Evolutionary conservation across 2,113 vertebrate species (phyloP), one percentile per base, ranked within the genome.

Genomic region (Colistium nudipinnis): DNA sequence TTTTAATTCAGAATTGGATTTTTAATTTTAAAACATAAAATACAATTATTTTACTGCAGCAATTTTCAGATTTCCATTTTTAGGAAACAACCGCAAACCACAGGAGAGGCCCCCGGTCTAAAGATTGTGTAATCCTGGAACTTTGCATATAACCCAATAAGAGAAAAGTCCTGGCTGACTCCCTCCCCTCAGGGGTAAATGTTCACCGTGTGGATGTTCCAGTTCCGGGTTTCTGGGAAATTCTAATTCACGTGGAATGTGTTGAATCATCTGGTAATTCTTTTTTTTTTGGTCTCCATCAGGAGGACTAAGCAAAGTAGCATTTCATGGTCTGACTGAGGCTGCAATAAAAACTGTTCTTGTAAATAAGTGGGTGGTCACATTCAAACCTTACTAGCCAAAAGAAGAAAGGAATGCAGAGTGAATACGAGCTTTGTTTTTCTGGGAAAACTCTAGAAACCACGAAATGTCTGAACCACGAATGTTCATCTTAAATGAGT

Each of bases 181-280:
- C 62, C 39, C 31, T 43, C 11, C 31, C 47, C 19, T 10, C 30
- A 1, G 8, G 16, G 36, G 5, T 41, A 52, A 45, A 25, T 60
- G 33, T 56, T 31, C 22, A 41, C 27, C 48, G 25, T 27, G 17
- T 2, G 56, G 69, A 77, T 28, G 35, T 72, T 74, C 52, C 56
- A 14, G 0, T 10, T 51, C 27, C 2, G 6, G 3, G 31, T 20
- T 77, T 77, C 77, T 70, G 49, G 78, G 75, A 84, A 77, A 60
- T 0, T 17, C 31, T 16, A 36, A 72, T 8, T n/a, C 28, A 11
- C 6, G 4, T 6, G 45, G 78, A 80, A 84, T 73, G 73, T 74
- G 63, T 64, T 17, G 20, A 38, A 45, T 79, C 78, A 76, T 56
- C 51, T 16, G 13, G n/a, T 0, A 20, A 3, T 13, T 10, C 7